phyloP scores from a whole-genome alignment of 2,113 vertebrate species.

The Catharus bicknelli region DNA sequence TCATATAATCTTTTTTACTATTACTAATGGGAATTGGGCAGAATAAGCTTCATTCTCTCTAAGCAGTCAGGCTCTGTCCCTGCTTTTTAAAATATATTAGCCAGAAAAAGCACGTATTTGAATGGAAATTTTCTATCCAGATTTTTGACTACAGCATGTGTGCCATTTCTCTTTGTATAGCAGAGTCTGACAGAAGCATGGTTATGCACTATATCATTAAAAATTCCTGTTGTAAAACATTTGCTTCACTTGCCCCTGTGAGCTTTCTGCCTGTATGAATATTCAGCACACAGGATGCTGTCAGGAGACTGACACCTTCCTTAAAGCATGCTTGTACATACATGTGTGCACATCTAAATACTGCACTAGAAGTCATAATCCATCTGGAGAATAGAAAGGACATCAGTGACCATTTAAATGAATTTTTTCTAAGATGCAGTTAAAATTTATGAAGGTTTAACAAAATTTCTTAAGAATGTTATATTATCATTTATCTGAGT shows the following conservation, averaged over 20 bases:
- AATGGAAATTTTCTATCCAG: neutral
- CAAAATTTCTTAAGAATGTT: neutral
- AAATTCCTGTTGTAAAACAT: neutral
- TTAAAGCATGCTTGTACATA: neutral
- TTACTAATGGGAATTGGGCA: neutral
- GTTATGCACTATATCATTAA: neutral
- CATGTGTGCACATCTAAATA: neutral
- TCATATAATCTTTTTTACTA: neutral
- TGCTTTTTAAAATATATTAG: neutral
- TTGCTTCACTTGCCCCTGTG: neutral
- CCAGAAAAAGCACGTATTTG: accelerated
- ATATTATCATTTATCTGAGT: neutral
- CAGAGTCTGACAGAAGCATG: neutral
- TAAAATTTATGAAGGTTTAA: neutral
- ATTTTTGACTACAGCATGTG: neutral
- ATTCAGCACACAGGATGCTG: neutral
- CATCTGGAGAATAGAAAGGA: neutral
- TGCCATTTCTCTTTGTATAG: neutral
- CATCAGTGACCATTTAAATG: neutral
- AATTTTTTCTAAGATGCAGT: neutral
- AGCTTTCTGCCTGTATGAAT: neutral
- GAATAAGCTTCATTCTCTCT: neutral
- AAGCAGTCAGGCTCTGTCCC: neutral
- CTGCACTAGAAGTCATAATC: neutral
- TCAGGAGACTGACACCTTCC: neutral